Percentiles rank a stretch among this genome's conserved stretches.
phyloP scores from a whole-genome alignment of 2,113 vertebrate genomes.

The Apodemus speciosus region DNA sequence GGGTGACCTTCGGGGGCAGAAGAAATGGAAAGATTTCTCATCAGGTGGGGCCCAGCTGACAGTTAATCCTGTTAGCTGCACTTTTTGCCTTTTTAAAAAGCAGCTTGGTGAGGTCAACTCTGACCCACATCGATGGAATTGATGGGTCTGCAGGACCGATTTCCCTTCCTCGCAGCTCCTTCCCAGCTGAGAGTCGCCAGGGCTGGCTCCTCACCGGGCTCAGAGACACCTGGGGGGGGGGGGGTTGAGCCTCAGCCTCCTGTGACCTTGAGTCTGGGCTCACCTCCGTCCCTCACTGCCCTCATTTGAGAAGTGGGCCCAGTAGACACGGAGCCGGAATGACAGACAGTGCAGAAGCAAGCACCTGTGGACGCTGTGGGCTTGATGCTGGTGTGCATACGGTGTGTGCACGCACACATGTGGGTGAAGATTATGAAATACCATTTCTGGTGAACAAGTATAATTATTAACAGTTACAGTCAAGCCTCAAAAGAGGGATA shows the following conservation, averaged over 20 bases:
- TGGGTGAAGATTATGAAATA: background rate
- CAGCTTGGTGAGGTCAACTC: constrained; percentile 13
- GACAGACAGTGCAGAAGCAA: background rate
- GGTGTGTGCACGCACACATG: background rate
- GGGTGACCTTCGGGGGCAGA: constrained; percentile 44
- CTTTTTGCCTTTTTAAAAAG: constrained; percentile 67
- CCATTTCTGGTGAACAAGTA: background rate
- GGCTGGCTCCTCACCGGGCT: background rate
- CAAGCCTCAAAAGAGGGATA: too few species aligned
- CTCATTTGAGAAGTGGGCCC: background rate
- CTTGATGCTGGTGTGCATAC: background rate
- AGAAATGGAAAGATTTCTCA: constrained; percentile 64
- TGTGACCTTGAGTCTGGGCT: background rate
- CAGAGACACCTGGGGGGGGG: too few species aligned
- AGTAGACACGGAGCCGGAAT: accelerated
- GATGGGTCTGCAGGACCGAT: background rate
- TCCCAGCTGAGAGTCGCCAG: background rate
- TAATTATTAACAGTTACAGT: background rate
- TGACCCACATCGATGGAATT: constrained; percentile 41
- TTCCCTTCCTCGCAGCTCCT: background rate
- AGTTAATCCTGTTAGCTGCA: constrained; percentile 64
- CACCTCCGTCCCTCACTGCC: background rate
- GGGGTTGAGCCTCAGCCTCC: background rate
- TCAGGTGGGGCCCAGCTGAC: constrained; percentile 40
- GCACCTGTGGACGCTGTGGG: background rate